These are phyloP conservation scores for Folsomia manolachei DNA, from an alignment of 2,888 invertebrate species.

Conservation along the genomic window DNA sequence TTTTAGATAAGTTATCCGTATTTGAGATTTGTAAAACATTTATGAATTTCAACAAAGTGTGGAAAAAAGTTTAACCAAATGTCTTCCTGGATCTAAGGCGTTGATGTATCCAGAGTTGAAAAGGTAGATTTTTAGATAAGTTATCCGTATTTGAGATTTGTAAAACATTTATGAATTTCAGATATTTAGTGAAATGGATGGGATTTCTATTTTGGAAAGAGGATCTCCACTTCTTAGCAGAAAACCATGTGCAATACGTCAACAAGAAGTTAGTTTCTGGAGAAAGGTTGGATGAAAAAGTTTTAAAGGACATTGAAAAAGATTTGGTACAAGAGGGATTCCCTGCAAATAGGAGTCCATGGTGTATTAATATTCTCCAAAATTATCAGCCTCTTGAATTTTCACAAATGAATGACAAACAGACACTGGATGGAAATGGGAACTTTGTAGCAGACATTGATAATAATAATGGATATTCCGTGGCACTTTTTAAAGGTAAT, in stretches of 20 bases:
- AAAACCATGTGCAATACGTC: slow-evolving; percentile 6
- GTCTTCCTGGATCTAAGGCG: not conserved
- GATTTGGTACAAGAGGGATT: not conserved
- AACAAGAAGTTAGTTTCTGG: not conserved
- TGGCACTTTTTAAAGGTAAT: not conserved
- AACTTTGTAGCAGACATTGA: not conserved
- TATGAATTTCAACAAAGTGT: not conserved
- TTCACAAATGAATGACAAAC: too few relatives aligned
- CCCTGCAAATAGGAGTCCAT: not conserved
- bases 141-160: not conserved
- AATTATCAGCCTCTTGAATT: slow-evolving; percentile 2
- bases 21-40: not conserved
- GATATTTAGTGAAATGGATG: slow-evolving; percentile 11
- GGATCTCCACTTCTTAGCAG: not conserved
- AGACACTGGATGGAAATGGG: not conserved
- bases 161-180: too few relatives aligned
- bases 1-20: not conserved
- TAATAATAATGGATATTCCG: not conserved
- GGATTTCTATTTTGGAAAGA: slow-evolving; percentile 15
- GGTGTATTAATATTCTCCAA: slow-evolving; percentile 1
- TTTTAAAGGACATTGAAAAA: slow-evolving; percentile 9
- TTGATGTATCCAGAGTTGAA: slow-evolving; percentile 10
- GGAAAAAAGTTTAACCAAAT: not conserved
- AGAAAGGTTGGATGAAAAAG: not conserved
- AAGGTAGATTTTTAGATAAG: not conserved